Base-by-base conservation (phyloP, 2,888 invertebrate species). In the Monoplex corrugatus region DNA sequence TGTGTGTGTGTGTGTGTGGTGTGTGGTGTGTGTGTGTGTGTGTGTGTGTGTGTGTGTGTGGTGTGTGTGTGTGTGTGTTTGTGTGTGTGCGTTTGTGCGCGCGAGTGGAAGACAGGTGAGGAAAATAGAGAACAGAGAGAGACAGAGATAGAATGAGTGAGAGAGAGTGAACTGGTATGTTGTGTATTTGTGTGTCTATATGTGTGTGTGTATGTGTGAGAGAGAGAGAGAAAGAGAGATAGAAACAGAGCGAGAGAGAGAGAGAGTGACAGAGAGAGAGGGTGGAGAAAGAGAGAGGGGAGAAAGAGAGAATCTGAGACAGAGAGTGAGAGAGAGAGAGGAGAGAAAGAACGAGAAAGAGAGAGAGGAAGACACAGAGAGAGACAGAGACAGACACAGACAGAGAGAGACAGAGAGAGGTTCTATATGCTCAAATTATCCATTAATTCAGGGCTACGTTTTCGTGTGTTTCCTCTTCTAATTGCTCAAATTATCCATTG, bases 1-100 rank as follows among this genome's bases (percentile, higher is more conserved):
- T 87, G 63, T 50, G 86, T 86, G 63, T 86, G 86, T 63, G 63
- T 86, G 86, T 86, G 86, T 63, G 86, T 68, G 38, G n/a, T n/a
- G n/a, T n/a, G n/a, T n/a, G 63, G 68, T 68, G 38, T 86, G 68
- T 68, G 38, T 35, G 68, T 5, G 35, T 63, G 68, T 63, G 86
- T 68, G 68, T 38, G 68, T 57, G 86, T 10, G 38, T 40, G 68
- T 35, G 63, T 86, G 68, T 38, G 35, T 63, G 57, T 6, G 2
- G 86, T 63, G 63, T 86, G 86, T 86, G 86, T 63, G 86, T 68
- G 38, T 86, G 68, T 68, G 38, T 86, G 68, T 68, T 19, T 35
- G 68, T 5, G 35, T 63, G 68, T 63, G 86, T 68, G 68, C n/a
- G 68, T 57, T 63, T 10, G 38, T 40, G 68, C 35, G 63, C 68